Conservation (phyloP, 2,888 invertebrate species). For the Nemotelus pantherinus region DNA sequence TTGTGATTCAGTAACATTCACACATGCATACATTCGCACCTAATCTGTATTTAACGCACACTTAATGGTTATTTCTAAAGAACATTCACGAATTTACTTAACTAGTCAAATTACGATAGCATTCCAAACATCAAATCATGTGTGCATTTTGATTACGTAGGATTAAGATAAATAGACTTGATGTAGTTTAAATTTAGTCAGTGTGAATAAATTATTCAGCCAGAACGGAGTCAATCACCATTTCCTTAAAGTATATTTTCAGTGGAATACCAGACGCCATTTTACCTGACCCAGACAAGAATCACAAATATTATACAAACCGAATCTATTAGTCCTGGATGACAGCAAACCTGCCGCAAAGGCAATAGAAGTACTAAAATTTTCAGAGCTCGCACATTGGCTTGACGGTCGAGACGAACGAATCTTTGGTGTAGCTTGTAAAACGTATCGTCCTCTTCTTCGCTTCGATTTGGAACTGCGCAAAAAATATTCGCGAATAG, state of each 20-base stretch:
- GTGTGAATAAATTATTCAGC: too few species aligned
- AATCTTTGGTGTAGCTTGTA: conserved; percentile 73
- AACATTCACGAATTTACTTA: too few species aligned
- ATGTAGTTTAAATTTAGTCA: too few species aligned
- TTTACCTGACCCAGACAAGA: too few species aligned
- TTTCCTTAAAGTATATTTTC: conserved; percentile 68
- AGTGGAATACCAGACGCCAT: conserved; percentile 52
- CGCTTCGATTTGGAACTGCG: conserved; percentile 81
- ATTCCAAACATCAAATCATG: too few species aligned
- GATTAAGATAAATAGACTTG: too few species aligned
- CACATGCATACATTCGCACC: too few species aligned
- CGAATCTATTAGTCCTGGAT: conserved; percentile 83
- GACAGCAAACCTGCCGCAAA: conserved; percentile 88
- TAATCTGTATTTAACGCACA: too few species aligned
- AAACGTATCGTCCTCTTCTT: conserved; percentile 67
- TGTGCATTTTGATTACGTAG: too few species aligned
- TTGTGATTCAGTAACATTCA: too few species aligned
- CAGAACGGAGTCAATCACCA: conserved; percentile 55
- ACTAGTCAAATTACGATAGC: too few species aligned
- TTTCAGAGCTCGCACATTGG: conserved; percentile 72
- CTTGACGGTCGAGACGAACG: conserved; percentile 69
- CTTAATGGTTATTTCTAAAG: too few species aligned
- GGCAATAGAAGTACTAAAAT: conserved; percentile 85
- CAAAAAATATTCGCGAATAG: conserved; percentile 79
- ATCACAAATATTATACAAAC: conserved; percentile 62